Percentiles rank a stretch among this genome's conserved stretches.
These are phyloP conservation scores for Colinus virginianus DNA, from an alignment of 2,113 vertebrate species.

Conservation along the genomic window DNA sequence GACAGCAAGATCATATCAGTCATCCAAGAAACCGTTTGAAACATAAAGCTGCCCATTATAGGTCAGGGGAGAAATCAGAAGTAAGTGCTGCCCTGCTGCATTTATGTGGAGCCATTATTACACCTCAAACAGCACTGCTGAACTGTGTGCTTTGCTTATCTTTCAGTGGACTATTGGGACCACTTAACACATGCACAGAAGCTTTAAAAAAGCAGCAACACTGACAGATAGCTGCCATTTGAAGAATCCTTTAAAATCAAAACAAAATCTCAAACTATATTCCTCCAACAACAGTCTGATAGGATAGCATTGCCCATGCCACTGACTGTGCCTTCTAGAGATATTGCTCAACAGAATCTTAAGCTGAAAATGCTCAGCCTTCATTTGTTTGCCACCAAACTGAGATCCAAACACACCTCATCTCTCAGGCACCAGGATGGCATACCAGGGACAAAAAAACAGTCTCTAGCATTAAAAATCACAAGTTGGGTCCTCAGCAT, in stretches of 20 bases:
- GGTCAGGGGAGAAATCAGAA: background rate
- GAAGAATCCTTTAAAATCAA: background rate
- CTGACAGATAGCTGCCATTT: background rate
- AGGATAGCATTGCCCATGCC: background rate
- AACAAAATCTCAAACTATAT: background rate
- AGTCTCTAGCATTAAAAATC: background rate
- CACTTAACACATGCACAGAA: background rate
- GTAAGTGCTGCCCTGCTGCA: background rate
- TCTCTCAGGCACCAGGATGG: background rate
- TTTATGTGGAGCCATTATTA: background rate
- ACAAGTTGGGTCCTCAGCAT: background rate
- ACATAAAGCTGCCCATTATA: background rate
- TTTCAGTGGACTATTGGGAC: background rate
- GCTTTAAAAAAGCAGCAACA: background rate
- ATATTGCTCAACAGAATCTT: background rate
- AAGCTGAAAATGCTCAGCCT: background rate
- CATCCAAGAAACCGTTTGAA: background rate
- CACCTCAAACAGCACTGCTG: background rate
- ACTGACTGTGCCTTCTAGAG: accelerated
- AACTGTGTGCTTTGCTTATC: background rate
- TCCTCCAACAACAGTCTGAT: background rate
- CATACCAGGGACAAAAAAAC: background rate
- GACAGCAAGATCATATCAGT: background rate
- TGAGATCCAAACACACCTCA: background rate
- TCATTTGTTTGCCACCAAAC: background rate